Conservation (phyloP, 2,888 invertebrate species). For the Cecidostiba fungosa region DNA sequence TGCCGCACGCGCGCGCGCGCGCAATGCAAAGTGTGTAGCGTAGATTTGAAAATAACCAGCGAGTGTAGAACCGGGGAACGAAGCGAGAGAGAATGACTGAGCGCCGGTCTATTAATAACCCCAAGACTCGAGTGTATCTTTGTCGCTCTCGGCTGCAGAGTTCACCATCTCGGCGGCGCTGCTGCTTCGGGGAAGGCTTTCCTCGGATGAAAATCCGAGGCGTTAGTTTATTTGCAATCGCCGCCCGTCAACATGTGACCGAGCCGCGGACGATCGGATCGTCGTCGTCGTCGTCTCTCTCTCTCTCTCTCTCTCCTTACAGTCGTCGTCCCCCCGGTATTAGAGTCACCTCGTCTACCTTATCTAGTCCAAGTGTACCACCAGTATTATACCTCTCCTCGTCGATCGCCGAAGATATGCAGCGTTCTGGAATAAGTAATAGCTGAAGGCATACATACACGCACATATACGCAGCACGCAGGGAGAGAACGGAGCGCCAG, state of each 20-base stretch:
- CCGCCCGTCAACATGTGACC: constrained; percentile 66
- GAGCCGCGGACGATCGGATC: constrained; percentile 62
- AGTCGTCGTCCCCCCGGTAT: neutral
- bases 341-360: neutral
- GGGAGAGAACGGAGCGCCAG: neutral
- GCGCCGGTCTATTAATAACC: constrained; percentile 76
- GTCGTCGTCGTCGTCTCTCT: neutral
- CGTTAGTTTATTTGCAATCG: constrained; percentile 60
- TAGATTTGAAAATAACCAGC: constrained; percentile 77
- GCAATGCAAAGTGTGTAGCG: constrained; percentile 67
- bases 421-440: constrained; percentile 42
- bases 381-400: neutral
- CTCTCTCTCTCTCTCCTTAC: neutral
- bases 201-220: constrained; percentile 51
- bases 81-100: constrained; percentile 50
- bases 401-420: constrained; percentile 19
- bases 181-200: constrained; percentile 32
- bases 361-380: neutral
- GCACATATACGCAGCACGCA: neutral
- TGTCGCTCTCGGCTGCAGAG: constrained; percentile 68
- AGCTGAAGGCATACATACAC: neutral
- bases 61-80: constrained; percentile 68
- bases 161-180: constrained; percentile 65
- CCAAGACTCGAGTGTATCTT: constrained; percentile 70
- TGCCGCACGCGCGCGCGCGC: constrained; percentile 63